A percentile compares a stretch with the other conserved stretches of the same genome.
These are phyloP conservation scores for Drosophila eugracilis DNA, from an alignment of 1,140 invertebrate species.

Conservation along the genomic window DNA sequence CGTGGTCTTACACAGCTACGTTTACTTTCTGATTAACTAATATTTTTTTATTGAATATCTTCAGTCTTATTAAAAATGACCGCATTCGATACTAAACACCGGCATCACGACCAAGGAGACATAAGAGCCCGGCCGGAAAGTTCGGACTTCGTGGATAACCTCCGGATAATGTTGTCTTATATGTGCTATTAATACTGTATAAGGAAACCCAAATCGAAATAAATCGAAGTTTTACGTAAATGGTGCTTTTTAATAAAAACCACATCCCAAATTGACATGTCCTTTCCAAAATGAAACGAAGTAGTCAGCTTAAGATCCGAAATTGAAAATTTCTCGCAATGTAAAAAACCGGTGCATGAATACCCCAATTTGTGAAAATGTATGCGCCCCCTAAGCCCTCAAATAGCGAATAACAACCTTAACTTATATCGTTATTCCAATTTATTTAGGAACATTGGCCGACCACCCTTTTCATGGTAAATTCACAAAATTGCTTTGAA, in stretches of 20 bases:
- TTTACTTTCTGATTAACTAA: not conserved
- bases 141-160: not conserved
- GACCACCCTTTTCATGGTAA: conserved; percentile 9
- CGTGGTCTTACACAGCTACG: not conserved
- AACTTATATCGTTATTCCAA: not conserved
- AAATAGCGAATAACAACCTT: not conserved
- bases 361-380: not conserved
- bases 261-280: not conserved
- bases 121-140: not conserved
- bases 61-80: conserved; percentile 56
- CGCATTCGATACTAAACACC: conserved; percentile 51
- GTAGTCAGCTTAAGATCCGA: too few species aligned
- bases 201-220: conserved; percentile 25
- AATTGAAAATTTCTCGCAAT: not conserved
- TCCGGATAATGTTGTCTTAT: conserved; percentile 9
- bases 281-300: not conserved
- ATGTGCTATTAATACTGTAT: conserved; percentile 31
- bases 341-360: not conserved
- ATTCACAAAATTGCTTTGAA: conserved; percentile 33
- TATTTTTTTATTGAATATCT: conserved; percentile 21
- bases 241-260: not conserved
- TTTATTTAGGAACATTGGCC: conserved; percentile 11
- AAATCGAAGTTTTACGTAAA: conserved; percentile 24
- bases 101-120: not conserved
- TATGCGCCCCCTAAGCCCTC: not conserved